These are phyloP conservation scores for Synchiropus splendidus DNA, from an alignment of 2,113 vertebrate genomes.

Conservation along the genomic window DNA sequence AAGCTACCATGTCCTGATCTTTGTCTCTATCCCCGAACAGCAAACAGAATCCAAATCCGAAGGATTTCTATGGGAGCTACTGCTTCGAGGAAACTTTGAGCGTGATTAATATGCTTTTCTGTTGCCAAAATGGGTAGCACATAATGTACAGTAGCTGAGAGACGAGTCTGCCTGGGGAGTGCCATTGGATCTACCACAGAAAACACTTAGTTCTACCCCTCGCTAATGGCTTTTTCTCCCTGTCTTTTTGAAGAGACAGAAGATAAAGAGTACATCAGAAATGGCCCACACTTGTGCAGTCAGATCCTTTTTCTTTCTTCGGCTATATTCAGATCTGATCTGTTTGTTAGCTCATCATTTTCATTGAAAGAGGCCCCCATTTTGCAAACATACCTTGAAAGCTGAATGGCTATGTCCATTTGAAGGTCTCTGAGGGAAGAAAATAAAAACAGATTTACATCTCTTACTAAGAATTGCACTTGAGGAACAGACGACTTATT, in stretches of 20 bases:
- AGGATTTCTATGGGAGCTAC: no score
- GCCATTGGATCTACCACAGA: slow-evolving; percentile 57
- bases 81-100: not conserved
- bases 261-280: slow-evolving; percentile 42
- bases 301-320: slow-evolving; percentile 17
- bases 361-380: not conserved
- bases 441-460: slow-evolving; percentile 15
- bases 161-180: slow-evolving; percentile 43
- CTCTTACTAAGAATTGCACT: no score
- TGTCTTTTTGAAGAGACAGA: slow-evolving; percentile 43
- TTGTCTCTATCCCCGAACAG: no score
- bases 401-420: slow-evolving; percentile 68
- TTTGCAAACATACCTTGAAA: slow-evolving; percentile 64
- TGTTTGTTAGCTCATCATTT: no score
- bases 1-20: no score
- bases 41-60: no score
- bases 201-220: slow-evolving; percentile 60
- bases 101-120: not conserved
- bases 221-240: slow-evolving; percentile 62
- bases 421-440: slow-evolving; percentile 61
- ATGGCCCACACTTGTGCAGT: slow-evolving; percentile 39
- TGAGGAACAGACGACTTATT: no score
- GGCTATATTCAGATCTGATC: not conserved
- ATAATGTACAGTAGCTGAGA: slow-evolving; percentile 47
- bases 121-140: slow-evolving; percentile 32